Evolutionary conservation across 1,140 invertebrate species (phyloP), one percentile per base, ranked within the genome.

Genomic region (Hycleus cichorii): DNA sequence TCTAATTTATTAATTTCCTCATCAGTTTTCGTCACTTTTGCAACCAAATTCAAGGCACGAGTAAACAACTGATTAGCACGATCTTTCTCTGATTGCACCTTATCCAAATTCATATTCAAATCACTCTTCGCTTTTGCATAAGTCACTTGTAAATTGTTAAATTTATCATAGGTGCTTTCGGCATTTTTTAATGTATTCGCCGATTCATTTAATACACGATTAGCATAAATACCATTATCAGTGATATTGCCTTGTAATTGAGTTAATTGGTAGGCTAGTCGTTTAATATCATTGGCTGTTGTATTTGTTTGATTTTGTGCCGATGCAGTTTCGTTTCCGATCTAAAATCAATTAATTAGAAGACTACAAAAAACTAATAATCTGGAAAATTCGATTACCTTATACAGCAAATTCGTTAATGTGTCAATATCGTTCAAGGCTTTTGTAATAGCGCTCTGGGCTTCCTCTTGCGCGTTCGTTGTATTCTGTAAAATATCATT

Each of bases 381-480:
- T 12, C 40, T 11, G 7, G 53, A 32, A n/a, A 45, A 11, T 39
- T 25, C 12, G 49, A 39, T 38, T 55, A 67, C 66, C 54, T 65
- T 43, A 26, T 64, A 51, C 27, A 97, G 77, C 76, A 94, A 88
- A 55, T 76, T 77, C 65, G 90, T 82, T 7, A 90, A 89, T 53
- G 83, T 76, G 27, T 76, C 74, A 39, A 96, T 93, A 67, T 95
- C 89, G 27, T 77, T 76, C 56, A 87, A 86, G 0, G 93, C 92
- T 70, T 85, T 84, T 39, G 84, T 76, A 63, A 96, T 94, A 39
- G 91, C 89, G 45, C 75, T 73, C 64, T 86, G 79, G 1, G 93
- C 93, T 56, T 83, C 81, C 39, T 82, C 76, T 74, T 97, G 93
- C 1, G 89, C 90, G 4, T 77, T 78, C 63, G 83, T 76, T 1